Conservation (phyloP, 2,113 vertebrate genomes). For the Danionella cerebrum region DNA sequence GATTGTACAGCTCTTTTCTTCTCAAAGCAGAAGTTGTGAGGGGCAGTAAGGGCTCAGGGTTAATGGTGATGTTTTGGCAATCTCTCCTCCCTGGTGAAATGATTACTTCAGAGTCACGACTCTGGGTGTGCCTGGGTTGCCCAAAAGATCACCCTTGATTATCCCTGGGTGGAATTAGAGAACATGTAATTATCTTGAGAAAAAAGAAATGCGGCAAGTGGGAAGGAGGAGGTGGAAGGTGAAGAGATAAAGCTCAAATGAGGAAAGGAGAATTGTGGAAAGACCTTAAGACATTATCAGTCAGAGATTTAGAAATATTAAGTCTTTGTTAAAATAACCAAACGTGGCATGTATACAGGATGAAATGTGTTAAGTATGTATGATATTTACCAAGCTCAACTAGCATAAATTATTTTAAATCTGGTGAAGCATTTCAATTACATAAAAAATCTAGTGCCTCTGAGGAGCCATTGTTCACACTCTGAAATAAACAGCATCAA, state of each 20-base stretch:
- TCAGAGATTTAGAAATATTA: neutral
- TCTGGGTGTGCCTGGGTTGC: slow-evolving; percentile 6
- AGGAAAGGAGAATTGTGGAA: neutral
- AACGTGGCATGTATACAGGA: neutral
- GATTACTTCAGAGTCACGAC: slow-evolving; percentile 32
- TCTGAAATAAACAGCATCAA: too few relatives aligned
- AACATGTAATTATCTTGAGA: slow-evolving; percentile 6
- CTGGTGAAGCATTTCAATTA: too few relatives aligned
- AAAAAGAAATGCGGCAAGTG: neutral
- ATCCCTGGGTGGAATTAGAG: slow-evolving; percentile 33
- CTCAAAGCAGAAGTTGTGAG: neutral
- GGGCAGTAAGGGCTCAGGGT: neutral
- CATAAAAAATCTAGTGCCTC: too few relatives aligned
- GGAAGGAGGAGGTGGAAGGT: neutral
- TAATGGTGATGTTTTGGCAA: slow-evolving; percentile 32
- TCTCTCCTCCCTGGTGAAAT: slow-evolving; percentile 28
- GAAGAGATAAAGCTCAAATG: neutral
- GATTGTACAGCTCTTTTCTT: slow-evolving; percentile 23
- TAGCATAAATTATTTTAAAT: too few relatives aligned
- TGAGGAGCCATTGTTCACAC: too few relatives aligned
- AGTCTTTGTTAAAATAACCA: neutral
- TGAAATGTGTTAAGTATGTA: neutral
- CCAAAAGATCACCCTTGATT: slow-evolving; percentile 21
- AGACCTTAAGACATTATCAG: neutral
- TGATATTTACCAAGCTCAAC: too few relatives aligned